Evolutionary conservation across 2,888 invertebrate genomes (phyloP), one percentile per base, ranked within the genome.

Genomic region (Agrenia bidenticulata): DNA sequence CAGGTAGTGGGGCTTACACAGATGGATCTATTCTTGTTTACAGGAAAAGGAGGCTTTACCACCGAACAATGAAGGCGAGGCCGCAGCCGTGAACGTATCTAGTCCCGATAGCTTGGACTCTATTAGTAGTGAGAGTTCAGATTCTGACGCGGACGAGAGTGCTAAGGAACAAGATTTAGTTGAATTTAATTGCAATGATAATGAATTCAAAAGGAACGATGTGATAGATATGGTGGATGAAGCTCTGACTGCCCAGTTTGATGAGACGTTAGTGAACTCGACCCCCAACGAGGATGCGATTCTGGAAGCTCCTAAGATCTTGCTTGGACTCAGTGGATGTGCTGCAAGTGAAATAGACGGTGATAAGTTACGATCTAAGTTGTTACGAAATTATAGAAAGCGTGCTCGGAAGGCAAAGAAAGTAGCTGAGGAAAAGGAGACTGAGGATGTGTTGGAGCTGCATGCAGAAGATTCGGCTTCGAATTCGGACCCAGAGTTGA

Each of bases 381-480:
- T 70, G 15, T 27, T 67, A 37, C 24, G 50, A 50, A 65, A 70
- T 32, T 70, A 61, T 41, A n/a, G 32, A 11, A 32, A 32, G 11
- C 32, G 32, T 32, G 32, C 17, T 45, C 45, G 13, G 51, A 21
- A 51, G 51, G 51, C 51, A 15, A 51, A 51, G 21, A 51, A 51
- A 7, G 24, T 15, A 23, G 5, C 5, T 19, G 51, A 17, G 51
- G 45, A 4, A 5, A n/a, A 4, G 45, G 45, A 17, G 23, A 23
- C 15, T 5, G 55, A 55, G 2, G 64, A 61, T 19, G 68, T 45
- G 2, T 41, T 68, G 17, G 68, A 68, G 23, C 61, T 55, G 19
- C 55, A 68, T 27, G 64, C 42, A 15, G 64, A 23, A 45, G 45
- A 45, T 21, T 45, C 45, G 4, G 5, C 32, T 11, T 32, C 32